Evolutionary conservation across 1,140 invertebrate species (phyloP).

Genomic region (Drosophila baimaii): DNA sequence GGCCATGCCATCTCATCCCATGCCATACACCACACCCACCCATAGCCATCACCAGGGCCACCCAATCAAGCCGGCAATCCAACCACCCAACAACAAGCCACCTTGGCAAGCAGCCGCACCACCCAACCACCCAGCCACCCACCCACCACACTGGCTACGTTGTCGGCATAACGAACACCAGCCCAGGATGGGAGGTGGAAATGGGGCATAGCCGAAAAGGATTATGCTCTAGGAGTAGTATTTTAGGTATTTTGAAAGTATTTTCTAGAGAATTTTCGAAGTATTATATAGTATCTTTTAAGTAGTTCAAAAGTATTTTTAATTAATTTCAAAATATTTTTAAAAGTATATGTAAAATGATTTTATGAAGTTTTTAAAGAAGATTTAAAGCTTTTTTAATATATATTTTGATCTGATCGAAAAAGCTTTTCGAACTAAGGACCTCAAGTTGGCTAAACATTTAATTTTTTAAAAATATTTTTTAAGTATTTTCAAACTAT

Average conservation of each 20-base stretch:
- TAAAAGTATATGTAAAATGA: too few relatives aligned
- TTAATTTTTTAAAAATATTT: too few relatives aligned
- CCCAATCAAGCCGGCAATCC: conserved; percentile 58
- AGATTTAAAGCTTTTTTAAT: too few relatives aligned
- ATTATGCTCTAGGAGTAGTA: conserved; percentile 18
- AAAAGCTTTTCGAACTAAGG: too few relatives aligned
- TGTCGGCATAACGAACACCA: conserved; percentile 77
- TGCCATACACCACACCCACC: conserved; percentile 31
- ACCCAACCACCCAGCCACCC: conserved; percentile 32
- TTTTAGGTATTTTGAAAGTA: too few relatives aligned
- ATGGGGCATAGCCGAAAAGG: conserved; percentile 20
- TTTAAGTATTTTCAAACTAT: too few relatives aligned
- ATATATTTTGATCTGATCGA: too few relatives aligned
- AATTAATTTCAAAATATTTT: not conserved
- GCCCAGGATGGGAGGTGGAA: conserved; percentile 40
- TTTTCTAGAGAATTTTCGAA: not conserved
- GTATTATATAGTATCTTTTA: not conserved
- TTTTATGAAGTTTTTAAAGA: too few relatives aligned
- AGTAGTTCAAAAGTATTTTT: not conserved
- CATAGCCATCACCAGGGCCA: conserved; percentile 52
- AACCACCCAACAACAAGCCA: conserved; percentile 26
- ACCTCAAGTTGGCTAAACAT: too few relatives aligned
- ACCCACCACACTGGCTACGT: conserved; percentile 68
- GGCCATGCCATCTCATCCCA: conserved; percentile 10
- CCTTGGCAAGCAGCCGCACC: conserved; percentile 34